phyloP scores from a whole-genome alignment of 2,797 vertebrate species.

The Xenopus petersii region DNA sequence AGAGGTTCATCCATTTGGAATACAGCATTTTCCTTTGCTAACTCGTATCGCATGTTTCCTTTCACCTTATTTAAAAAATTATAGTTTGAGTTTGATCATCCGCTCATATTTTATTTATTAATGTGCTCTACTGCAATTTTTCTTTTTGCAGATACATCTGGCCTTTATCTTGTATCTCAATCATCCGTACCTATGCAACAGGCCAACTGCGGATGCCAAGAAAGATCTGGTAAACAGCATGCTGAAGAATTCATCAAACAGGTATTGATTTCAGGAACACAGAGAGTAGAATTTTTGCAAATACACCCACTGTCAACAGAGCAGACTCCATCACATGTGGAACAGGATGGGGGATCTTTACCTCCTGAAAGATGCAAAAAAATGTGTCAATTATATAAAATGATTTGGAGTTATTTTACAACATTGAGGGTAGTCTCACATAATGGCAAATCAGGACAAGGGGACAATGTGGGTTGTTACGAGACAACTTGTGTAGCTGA shows the following conservation, averaged over 20 bases:
- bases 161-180: neutral
- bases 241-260: constrained; percentile 19
- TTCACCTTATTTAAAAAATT: too few relatives aligned
- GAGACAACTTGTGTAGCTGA: too few relatives aligned
- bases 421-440: too few relatives aligned
- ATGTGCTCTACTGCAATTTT: too few relatives aligned
- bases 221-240: constrained; percentile 7
- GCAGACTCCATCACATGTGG: constrained; percentile 12
- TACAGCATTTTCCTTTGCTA: too few relatives aligned
- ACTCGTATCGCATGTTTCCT: too few relatives aligned
- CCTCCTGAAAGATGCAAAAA: neutral
- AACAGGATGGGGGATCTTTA: neutral
- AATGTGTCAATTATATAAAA: neutral
- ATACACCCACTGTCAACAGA: neutral
- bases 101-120: too few relatives aligned
- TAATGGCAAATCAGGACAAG: too few relatives aligned
- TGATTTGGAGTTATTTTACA: too few relatives aligned
- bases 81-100: too few relatives aligned
- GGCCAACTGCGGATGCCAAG: constrained; percentile 1
- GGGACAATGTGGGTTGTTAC: too few relatives aligned
- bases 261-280: constrained; percentile 6
- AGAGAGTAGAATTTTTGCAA: neutral
- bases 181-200: constrained; percentile 21
- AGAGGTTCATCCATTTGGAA: too few relatives aligned
- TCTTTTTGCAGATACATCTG: neutral